A percentile compares a stretch with the other conserved stretches of the same genome.
phyloP scores from a whole-genome alignment of 2,113 vertebrate species.

The Cichladusa arquata region DNA sequence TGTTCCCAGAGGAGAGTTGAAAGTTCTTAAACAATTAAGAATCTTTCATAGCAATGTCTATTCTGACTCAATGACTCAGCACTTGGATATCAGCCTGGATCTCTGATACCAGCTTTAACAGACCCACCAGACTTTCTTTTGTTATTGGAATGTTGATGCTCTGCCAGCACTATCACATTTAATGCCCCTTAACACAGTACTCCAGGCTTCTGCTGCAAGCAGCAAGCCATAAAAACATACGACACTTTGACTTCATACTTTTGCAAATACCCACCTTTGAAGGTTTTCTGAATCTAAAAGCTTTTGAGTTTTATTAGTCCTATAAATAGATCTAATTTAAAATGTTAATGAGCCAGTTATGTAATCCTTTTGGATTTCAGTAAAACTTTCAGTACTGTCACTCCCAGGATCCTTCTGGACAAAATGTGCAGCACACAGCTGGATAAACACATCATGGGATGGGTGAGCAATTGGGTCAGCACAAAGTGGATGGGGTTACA shows the following conservation, averaged over 20 bases:
- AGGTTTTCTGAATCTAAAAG: background rate
- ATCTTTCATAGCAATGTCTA: background rate
- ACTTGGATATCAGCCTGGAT: background rate
- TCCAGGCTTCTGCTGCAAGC: background rate
- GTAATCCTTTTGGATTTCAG: background rate
- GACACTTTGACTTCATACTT: background rate
- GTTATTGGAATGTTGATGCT: background rate
- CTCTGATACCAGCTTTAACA: background rate
- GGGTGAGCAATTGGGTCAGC: background rate
- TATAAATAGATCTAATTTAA: background rate
- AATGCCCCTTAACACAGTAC: background rate
- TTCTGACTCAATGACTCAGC: background rate
- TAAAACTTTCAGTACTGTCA: background rate
- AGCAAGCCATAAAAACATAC: background rate
- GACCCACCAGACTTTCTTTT: background rate
- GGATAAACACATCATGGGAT: background rate
- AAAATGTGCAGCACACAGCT: background rate
- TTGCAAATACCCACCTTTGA: background rate
- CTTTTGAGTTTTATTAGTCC: background rate
- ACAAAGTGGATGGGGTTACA: background rate
- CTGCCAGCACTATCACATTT: background rate
- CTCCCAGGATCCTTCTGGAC: background rate
- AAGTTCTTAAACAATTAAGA: background rate
- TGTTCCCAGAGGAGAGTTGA: background rate
- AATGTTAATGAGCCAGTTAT: background rate